Evolutionary conservation across 2,888 invertebrate species (phyloP), one percentile per base, ranked within the genome.

Genomic region (Euspilapteryx auroguttella): DNA sequence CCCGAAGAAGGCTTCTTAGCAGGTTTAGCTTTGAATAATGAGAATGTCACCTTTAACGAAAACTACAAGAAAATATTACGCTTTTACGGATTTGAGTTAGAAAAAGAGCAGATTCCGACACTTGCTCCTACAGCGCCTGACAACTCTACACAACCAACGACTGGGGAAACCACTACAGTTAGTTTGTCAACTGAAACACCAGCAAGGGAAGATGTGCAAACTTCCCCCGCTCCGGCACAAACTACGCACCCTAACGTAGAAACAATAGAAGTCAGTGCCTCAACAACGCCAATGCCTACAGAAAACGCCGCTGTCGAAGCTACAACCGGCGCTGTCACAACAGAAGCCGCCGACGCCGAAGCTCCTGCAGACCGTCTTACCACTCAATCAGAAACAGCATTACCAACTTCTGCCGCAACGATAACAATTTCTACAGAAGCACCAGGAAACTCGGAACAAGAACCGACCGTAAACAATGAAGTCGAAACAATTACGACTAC

Each of bases 81-180:
- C 37, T 90, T 89, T 54, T 91, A 91, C 44, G 91, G 91, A 1
- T 92, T 88, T 43, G 88, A 90, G 55, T 73, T 89, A 31, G 81
- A 82, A 31, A 63, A 53, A 31, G 66, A 69, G 26, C 53, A 57
- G 31, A 32, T 55, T 24, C 59, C 59, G n/a, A 53, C 53, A 14
- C 37, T 55, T 30, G 39, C 55, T 2, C 43, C 53, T 14, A 34
- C 41, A 25, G 50, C 29, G 26, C 32, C 47, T 34, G 47, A 34
- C 13, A 45, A 49, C 3, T 43, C 40, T 12, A 32, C 27, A 3
- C 29, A 24, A n/a, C 26, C 28, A 12, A 36, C 39, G 11, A 17
- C 17, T 17, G 5, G 5, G 5, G 8, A 6, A 8, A 17, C 17
- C 5, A 29, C 29, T 22, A 21, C 29, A 20, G 38, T 36, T n/a